Evolutionary conservation across 2,888 invertebrate species (phyloP).

Genomic region (Pardosa pseudoannulata): DNA sequence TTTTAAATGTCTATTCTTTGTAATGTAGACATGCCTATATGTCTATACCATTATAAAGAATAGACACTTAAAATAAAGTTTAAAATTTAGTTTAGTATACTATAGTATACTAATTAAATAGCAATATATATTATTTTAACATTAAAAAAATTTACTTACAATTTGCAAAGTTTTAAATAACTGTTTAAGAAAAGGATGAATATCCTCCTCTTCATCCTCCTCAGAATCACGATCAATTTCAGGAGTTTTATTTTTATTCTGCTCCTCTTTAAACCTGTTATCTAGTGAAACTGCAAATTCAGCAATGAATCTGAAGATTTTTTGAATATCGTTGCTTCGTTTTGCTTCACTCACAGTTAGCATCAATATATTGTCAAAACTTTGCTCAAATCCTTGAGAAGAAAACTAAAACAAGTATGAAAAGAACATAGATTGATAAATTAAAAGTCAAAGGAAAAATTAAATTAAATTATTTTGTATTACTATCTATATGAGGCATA

Average conservation of each 20-base stretch:
- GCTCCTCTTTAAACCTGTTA: slow-evolving; percentile 45
- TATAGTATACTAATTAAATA: not conserved
- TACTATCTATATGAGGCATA: too few species aligned
- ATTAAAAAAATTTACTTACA: too few species aligned
- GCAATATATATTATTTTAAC: too few species aligned
- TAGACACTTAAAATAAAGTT: too few species aligned
- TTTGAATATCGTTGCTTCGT: slow-evolving; percentile 37
- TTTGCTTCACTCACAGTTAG: slow-evolving; percentile 26
- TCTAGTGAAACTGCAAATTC: slow-evolving; percentile 44
- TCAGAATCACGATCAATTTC: slow-evolving; percentile 4
- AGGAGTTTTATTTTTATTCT: not conserved
- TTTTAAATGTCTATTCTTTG: too few species aligned
- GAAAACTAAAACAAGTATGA: slow-evolving; percentile 28
- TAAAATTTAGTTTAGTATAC: too few species aligned
- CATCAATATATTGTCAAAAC: slow-evolving; percentile 35
- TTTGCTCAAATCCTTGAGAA: slow-evolving; percentile 47
- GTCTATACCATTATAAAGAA: too few species aligned
- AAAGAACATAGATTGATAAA: too few species aligned
- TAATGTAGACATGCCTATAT: too few species aligned
- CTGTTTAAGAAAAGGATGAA: slow-evolving; percentile 43
- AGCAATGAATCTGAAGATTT: slow-evolving; percentile 40
- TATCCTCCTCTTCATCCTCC: slow-evolving; percentile 18
- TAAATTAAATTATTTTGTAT: too few species aligned
- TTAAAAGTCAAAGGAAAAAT: too few species aligned
- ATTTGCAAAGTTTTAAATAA: slow-evolving; percentile 22